These are phyloP conservation scores for Eristalis intricaria DNA, from an alignment of 2,888 invertebrate species.

Conservation along the genomic window DNA sequence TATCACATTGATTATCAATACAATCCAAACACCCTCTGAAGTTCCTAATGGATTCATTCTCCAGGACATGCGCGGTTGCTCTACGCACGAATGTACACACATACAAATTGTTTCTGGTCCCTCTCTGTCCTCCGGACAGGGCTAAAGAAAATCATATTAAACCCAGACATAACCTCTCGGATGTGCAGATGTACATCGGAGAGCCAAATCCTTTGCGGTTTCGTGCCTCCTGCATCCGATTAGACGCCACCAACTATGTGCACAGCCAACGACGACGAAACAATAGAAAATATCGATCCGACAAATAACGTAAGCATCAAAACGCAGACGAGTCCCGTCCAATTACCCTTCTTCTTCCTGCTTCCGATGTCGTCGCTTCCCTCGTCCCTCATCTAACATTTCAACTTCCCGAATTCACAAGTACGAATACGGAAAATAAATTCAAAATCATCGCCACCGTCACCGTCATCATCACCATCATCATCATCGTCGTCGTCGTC, in stretches of 20 bases:
- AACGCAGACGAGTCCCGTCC: conserved; percentile 47
- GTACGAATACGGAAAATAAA: conserved; percentile 46
- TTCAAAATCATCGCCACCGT: conserved; percentile 47
- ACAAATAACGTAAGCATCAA: conserved; percentile 37
- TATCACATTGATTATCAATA: background rate
- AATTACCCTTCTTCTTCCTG: conserved; percentile 48
- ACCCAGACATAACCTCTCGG: background rate
- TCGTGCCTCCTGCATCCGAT: conserved; percentile 25
- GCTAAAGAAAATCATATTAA: background rate
- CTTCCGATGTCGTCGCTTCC: background rate
- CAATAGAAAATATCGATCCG: conserved; percentile 52
- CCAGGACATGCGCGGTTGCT: background rate
- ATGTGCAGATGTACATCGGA: background rate
- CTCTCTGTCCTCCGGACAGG: background rate
- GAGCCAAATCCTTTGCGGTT: conserved; percentile 31
- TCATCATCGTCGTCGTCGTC: conserved; percentile 13
- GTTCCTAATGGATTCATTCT: background rate
- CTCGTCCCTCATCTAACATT: conserved; percentile 5
- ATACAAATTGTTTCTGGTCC: background rate
- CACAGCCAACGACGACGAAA: background rate
- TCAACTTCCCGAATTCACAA: conserved; percentile 41
- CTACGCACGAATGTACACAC: background rate
- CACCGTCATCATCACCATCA: conserved; percentile 19
- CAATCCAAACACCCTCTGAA: background rate
- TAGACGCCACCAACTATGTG: background rate